Evolutionary conservation across 2,113 vertebrate genomes (phyloP), one percentile per base, ranked within the genome.

Genomic region (Megaceryle maxima): DNA sequence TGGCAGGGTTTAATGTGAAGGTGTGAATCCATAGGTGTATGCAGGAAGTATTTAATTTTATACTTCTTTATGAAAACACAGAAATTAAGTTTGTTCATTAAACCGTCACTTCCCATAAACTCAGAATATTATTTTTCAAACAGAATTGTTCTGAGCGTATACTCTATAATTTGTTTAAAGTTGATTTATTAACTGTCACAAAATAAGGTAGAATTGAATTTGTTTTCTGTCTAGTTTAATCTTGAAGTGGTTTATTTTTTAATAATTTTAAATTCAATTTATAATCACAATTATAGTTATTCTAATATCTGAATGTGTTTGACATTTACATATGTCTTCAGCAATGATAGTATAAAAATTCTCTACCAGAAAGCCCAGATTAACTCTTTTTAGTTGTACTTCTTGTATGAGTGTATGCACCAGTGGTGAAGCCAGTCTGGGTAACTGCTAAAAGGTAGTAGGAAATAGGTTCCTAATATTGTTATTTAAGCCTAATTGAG

Each of bases 101-200:
- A 88, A 57, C 44, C 5, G 4, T 84, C 33, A 10, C 6, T 82
- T 95, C 48, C 19, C 41, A 33, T 24, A 41, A 84, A 37, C 44
- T 79, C 69, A 50, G 24, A 90, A 70, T 50, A 77, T 51, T 76
- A 24, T 64, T 87, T 94, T 94, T 90, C 80, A 73, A 48, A 33
- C 26, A 50, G 26, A 21, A 3, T 43, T 78, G 18, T 69, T 70
- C 39, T 68, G 24, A 59, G 19, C 9, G 69, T 51, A 50, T 41
- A 22, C 28, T 44, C 8, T 59, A 37, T 37, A 43, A 81, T 94
- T 95, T 70, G 7, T 55, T 90, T 82, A 62, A 88, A 73, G 43
- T 33, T 93, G 51, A 87, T 93, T 79, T 87, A 92, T 93, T 91
- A 87, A 69, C 59, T 91, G 70, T 59, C 74, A 83, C 33, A 85